phyloP scores from a whole-genome alignment of 2,797 vertebrate species.

The Macrochelys suwanniensis region DNA sequence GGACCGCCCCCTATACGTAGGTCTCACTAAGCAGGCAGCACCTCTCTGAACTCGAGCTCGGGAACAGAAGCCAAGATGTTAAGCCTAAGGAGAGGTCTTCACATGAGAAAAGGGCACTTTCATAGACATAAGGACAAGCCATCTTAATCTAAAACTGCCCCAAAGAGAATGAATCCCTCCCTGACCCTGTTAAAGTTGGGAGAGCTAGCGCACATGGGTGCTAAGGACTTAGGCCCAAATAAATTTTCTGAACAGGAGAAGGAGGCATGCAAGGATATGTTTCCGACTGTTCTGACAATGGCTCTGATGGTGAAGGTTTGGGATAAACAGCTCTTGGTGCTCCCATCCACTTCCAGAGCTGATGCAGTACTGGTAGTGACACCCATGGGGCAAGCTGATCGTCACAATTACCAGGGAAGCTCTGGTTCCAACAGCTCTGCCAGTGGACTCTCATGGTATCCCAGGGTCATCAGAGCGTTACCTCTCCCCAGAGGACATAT shows the following conservation, averaged over 20 bases:
- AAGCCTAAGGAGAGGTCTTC: background rate
- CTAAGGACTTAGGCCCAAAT: background rate
- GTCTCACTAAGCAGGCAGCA: background rate
- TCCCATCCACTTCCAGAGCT: background rate
- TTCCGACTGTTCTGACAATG: background rate
- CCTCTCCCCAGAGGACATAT: background rate
- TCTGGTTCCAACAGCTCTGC: background rate
- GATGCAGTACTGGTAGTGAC: background rate
- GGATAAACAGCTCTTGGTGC: background rate
- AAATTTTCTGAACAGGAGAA: background rate
- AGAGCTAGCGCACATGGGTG: background rate
- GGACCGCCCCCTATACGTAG: too few relatives aligned
- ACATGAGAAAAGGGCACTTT: background rate
- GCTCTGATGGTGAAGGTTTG: background rate
- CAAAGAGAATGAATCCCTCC: background rate
- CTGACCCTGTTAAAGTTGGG: background rate
- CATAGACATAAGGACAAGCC: background rate
- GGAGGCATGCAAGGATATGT: background rate
- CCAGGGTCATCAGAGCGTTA: background rate
- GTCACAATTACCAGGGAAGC: background rate
- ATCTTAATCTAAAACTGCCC: background rate
- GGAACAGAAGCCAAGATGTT: background rate
- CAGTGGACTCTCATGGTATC: background rate
- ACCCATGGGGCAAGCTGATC: background rate
- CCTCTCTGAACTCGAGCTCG: background rate